phyloP scores from a whole-genome alignment of 2,797 vertebrate species.

The Sebastes hubbsi region DNA sequence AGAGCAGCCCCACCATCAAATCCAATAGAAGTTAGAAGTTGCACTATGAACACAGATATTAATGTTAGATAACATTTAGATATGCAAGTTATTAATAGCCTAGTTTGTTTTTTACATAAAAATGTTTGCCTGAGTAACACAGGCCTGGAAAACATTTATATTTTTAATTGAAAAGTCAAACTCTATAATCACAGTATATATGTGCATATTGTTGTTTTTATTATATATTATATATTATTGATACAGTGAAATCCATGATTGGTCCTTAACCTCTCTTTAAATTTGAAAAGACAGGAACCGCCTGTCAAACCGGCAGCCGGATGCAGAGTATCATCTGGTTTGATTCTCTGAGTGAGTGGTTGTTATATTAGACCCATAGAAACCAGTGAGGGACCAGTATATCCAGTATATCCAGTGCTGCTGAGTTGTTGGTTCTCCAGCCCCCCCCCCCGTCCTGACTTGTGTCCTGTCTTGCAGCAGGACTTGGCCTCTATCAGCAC shows the following conservation, averaged over 20 bases:
- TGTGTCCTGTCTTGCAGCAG: conserved; percentile 8
- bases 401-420: not conserved
- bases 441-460: not conserved
- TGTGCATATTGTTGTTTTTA: not conserved
- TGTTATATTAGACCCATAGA: not conserved
- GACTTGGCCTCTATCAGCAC: conserved; percentile 61
- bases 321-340: not conserved
- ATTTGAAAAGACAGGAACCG: not conserved
- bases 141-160: not conserved
- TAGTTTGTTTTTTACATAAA: no score
- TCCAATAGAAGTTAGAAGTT: no score
- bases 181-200: not conserved
- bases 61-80: no score
- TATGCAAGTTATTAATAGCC: no score
- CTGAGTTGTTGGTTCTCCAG: not conserved
- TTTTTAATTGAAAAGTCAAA: not conserved
- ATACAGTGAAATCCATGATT: not conserved
- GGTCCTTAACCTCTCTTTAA: not conserved
- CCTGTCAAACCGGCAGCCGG: not conserved
- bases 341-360: not conserved
- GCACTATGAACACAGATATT: no score
- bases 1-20: no score
- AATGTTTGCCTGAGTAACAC: no score
- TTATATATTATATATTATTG: not conserved
- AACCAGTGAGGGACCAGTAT: no score